Evolutionary conservation across 2,113 vertebrate genomes (phyloP).

Genomic region (Microcebus jonahi): DNA sequence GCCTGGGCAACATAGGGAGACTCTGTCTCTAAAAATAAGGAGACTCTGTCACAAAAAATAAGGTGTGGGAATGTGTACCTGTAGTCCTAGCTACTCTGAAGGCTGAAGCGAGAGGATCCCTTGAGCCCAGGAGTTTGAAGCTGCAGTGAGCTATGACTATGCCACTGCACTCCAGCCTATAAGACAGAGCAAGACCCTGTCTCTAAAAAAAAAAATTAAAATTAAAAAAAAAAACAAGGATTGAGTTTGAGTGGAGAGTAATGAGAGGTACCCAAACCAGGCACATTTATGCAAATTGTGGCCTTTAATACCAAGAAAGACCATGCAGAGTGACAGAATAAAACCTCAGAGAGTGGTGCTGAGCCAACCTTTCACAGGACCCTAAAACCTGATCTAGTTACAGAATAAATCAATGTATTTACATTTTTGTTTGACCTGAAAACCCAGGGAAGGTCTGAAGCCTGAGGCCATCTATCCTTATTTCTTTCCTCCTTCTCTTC

Average conservation of each 20-base stretch:
- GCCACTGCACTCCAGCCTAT: no score
- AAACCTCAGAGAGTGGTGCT: neutral
- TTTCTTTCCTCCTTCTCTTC: neutral
- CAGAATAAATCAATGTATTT: slow-evolving; percentile 27
- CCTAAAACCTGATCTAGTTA: neutral
- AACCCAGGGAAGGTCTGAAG: neutral
- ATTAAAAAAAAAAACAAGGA: neutral
- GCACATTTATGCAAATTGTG: slow-evolving; percentile 15
- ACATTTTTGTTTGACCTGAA: slow-evolving; percentile 18
- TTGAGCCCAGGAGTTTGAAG: no score
- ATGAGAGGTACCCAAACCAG: neutral
- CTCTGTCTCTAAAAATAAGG: no score
- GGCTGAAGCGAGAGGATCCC: no score
- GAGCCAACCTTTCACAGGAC: neutral
- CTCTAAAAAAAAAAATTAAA: no score
- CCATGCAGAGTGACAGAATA: slow-evolving; percentile 33
- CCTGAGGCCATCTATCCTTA: neutral
- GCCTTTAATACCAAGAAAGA: slow-evolving; percentile 69
- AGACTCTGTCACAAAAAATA: no score
- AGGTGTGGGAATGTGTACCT: no score
- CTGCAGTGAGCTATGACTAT: no score
- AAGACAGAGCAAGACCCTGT: no score
- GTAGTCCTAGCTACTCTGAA: no score
- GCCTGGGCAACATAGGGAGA: no score
- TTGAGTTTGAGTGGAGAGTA: neutral